phyloP scores from a whole-genome alignment of 2,113 vertebrate genomes.

The Rhinolophus sinicus region DNA sequence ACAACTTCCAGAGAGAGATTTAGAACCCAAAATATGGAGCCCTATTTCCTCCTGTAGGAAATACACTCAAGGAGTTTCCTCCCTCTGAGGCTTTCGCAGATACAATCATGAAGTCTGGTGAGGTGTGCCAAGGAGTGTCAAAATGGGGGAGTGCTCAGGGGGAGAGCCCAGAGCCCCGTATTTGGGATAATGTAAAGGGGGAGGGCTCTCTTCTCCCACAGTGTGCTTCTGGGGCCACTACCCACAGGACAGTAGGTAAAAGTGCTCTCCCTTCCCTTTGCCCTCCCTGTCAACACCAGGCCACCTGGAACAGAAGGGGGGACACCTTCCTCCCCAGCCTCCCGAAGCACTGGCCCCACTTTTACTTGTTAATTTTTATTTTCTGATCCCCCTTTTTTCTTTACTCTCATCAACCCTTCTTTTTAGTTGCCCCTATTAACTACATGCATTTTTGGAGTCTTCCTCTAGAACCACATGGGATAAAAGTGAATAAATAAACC shows the following conservation, averaged over 20 bases:
- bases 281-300: not conserved
- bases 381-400: not conserved
- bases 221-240: not conserved
- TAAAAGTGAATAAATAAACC: not conserved
- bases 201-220: not conserved
- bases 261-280: no score
- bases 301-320: not conserved
- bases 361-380: not conserved
- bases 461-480: not conserved
- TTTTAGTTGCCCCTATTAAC: not conserved
- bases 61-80: no score
- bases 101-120: not conserved
- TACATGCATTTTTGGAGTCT: not conserved
- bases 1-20: not conserved
- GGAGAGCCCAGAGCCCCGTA: accelerated
- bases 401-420: not conserved
- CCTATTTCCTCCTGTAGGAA: not conserved
- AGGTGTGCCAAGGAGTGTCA: accelerated
- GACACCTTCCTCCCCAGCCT: not conserved
- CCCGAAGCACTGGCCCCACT: not conserved
- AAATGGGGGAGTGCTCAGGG: not conserved
- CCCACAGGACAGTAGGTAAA: not conserved
- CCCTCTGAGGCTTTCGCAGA: accelerated
- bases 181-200: not conserved
- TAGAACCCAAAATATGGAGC: not conserved